phyloP scores from a whole-genome alignment of 2,888 invertebrate species.

The Synergus japonicus region DNA sequence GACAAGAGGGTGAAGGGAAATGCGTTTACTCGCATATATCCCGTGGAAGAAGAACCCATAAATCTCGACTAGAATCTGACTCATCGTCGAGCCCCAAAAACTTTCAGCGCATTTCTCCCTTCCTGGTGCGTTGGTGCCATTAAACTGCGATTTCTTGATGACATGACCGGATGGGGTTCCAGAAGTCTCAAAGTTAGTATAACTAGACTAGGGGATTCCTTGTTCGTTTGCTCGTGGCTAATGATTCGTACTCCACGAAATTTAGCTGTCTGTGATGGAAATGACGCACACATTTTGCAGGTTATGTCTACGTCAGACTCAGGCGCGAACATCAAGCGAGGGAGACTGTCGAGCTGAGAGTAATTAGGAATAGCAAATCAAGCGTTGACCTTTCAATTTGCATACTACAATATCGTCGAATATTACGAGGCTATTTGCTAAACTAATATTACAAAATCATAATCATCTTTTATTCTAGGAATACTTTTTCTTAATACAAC shows the following conservation, averaged over 20 bases:
- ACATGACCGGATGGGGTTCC: constrained; percentile 1
- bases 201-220: neutral
- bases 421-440: no score
- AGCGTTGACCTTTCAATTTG: neutral
- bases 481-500: no score
- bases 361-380: neutral
- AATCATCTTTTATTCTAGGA: no score
- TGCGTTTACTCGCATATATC: constrained; percentile 61
- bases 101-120: constrained; percentile 61
- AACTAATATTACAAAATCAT: no score
- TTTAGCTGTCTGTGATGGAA: neutral
- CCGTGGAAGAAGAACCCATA: constrained; percentile 64
- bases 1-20: constrained; percentile 60
- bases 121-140: constrained; percentile 61
- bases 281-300: constrained; percentile 1
- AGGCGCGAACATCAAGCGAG: neutral
- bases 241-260: constrained; percentile 3
- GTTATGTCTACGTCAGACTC: constrained; percentile 1
- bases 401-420: neutral
- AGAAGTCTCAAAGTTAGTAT: neutral
- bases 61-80: constrained; percentile 61
- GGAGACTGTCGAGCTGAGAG: neutral
- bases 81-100: constrained; percentile 56
- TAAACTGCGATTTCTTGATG: constrained; percentile 62
- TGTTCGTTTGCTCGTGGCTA: neutral